These are phyloP conservation scores for Prenolepis imparis DNA, from an alignment of 2,888 invertebrate genomes.

Conservation along the genomic window DNA sequence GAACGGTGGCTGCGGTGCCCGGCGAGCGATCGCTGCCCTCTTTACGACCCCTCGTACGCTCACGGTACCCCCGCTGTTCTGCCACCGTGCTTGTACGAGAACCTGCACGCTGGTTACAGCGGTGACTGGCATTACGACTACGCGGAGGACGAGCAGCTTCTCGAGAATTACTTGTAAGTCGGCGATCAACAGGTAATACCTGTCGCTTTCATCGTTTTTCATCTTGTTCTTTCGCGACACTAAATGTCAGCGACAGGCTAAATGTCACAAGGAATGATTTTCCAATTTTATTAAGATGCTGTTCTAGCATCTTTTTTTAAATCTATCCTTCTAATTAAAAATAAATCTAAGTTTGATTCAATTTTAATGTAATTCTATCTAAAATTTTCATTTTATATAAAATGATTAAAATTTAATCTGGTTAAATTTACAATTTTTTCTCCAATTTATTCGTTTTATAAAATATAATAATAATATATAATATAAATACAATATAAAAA, in stretches of 20 bases:
- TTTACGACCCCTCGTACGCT: conserved; percentile 68
- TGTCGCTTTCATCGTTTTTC: not conserved
- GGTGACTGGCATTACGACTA: conserved; percentile 36
- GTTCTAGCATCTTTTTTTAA: not conserved
- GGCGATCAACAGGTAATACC: not conserved
- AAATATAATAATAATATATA: not conserved
- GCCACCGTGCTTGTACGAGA: conserved; percentile 67
- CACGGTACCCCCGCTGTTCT: conserved; percentile 14
- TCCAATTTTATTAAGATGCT: not conserved
- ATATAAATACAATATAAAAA: not conserved
- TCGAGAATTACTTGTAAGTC: conserved; percentile 83
- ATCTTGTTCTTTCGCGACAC: not conserved
- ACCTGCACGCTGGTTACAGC: conserved; percentile 40
- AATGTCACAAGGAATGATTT: not conserved
- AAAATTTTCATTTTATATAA: not conserved
- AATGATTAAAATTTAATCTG: not conserved
- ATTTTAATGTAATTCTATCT: not conserved
- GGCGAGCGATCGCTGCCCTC: conserved; percentile 80
- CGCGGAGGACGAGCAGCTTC: conserved; percentile 72
- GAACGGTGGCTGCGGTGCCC: conserved; percentile 82
- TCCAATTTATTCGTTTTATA: not conserved
- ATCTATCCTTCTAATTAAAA: not conserved
- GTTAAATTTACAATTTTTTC: not conserved
- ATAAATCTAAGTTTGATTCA: not conserved
- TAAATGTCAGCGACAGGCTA: not conserved